phyloP scores from a whole-genome alignment of 2,113 vertebrate species.

The Tauraco erythrolophus region DNA sequence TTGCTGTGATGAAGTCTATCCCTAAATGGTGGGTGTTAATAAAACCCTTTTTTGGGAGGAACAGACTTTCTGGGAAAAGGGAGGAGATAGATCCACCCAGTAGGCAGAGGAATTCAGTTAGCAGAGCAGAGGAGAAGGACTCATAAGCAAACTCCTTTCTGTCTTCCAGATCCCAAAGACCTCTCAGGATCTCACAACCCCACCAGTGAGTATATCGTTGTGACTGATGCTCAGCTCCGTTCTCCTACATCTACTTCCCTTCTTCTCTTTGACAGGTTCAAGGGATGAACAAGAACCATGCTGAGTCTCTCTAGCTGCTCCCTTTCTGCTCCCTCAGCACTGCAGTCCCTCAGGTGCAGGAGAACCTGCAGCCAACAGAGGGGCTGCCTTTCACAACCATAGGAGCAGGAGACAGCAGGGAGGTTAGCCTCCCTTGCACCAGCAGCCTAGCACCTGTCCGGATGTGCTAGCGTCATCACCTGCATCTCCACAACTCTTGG shows the following conservation, averaged over 20 bases:
- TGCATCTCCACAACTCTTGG: not conserved
- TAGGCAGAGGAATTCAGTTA: not conserved
- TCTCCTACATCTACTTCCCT: not conserved
- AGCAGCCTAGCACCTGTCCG: fast-evolving
- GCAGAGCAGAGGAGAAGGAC: not conserved
- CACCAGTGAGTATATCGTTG: constrained; percentile 13
- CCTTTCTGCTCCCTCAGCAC: not conserved
- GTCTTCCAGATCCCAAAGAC: constrained; percentile 35
- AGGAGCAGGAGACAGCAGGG: not conserved
- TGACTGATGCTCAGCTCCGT: not conserved
- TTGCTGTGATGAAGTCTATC: not conserved
- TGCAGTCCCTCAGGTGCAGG: not conserved
- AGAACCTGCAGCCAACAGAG: not conserved
- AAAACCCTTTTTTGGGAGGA: not conserved
- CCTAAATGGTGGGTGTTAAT: not conserved
- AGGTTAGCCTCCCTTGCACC: not conserved
- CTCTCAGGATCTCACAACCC: not conserved
- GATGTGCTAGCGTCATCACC: not conserved
- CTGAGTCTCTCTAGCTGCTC: not conserved
- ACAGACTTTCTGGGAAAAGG: not conserved
- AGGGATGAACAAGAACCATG: not conserved
- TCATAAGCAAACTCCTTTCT: not conserved
- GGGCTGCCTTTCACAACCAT: not conserved
- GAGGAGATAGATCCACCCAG: not conserved
- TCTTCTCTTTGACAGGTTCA: not conserved